Base-by-base conservation (phyloP, 2,888 invertebrate genomes). In the Diaphora mendica region DNA sequence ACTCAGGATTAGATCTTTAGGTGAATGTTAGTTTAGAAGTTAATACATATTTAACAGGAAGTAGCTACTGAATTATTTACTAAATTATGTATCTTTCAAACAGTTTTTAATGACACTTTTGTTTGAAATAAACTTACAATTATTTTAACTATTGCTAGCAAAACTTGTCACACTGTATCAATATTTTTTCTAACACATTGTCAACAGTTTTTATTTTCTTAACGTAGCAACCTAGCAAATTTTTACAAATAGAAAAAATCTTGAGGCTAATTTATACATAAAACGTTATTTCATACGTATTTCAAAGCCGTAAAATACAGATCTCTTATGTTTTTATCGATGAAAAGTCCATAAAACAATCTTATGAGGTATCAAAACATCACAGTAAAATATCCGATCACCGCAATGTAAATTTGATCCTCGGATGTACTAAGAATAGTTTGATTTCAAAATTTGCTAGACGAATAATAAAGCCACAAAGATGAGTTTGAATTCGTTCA, bases 1-100 rank as follows among this genome's bases (percentile, higher is more conserved):
- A 48, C 51, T 65, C 44, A 33, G 64, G 33, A 48, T 33, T 30
- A 76, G 71, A 71, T 74, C 42, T 70, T 70, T 62, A 42, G 26
- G 35, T 44, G 59, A 35, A 62, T 62, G 2, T 62, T 62, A 26
- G 30, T 62, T 30, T 30, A 62, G 30, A 62, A 30, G 7, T 26
- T 26, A 59, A 59, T n/a, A 55, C 11, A n/a, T 44, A 20, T 48
- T 3, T 26, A 59, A 59, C 15, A 59, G 11, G 3, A 13, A 59
- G 2, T n/a, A n/a, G n/a, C n/a, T 59, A 26, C n/a, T 26, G 59
- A 26, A 26, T 30, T 62, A 62, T 30, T 62, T 30, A 26, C 26
- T 59, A 0, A 59, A 59, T n/a, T 26, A 59, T 13, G 9, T 59
- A 59, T 59, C 3, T 26, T 26, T 59, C 4, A 11, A 55, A 11